Conservation (phyloP, 2,113 vertebrate species). For the Bombycilla garrulus region DNA sequence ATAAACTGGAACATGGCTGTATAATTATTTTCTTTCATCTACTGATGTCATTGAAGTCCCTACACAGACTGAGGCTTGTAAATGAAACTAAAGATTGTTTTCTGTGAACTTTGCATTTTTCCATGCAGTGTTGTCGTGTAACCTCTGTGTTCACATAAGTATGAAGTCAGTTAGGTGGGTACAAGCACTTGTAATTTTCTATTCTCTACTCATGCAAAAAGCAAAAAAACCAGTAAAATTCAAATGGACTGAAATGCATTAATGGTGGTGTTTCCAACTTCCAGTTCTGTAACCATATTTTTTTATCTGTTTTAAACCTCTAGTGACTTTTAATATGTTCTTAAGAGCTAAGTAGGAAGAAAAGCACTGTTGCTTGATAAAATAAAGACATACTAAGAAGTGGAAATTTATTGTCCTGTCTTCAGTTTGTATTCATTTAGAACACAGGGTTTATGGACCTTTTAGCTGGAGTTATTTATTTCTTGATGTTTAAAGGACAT, state of each 20-base stretch:
- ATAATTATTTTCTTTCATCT: background rate
- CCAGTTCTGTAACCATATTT: background rate
- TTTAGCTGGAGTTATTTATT: background rate
- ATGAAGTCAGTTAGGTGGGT: background rate
- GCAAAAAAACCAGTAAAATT: background rate
- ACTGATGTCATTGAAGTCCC: background rate
- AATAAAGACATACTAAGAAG: background rate
- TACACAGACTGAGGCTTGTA: background rate
- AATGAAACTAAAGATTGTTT: background rate
- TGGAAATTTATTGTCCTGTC: background rate
- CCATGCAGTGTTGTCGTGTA: background rate
- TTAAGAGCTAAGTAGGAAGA: background rate
- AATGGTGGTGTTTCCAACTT: background rate
- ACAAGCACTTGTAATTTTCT: background rate
- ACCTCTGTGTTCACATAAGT: background rate
- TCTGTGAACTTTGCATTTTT: background rate
- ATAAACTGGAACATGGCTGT: background rate
- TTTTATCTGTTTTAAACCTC: background rate
- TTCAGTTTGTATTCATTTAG: conserved; percentile 1
- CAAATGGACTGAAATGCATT: background rate
- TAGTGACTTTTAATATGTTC: background rate
- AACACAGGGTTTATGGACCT: background rate
- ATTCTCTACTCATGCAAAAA: background rate
- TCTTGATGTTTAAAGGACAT: background rate
- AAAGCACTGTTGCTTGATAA: background rate